Conservation (phyloP, 2,113 vertebrate genomes). For the Bos javanicus region DNA sequence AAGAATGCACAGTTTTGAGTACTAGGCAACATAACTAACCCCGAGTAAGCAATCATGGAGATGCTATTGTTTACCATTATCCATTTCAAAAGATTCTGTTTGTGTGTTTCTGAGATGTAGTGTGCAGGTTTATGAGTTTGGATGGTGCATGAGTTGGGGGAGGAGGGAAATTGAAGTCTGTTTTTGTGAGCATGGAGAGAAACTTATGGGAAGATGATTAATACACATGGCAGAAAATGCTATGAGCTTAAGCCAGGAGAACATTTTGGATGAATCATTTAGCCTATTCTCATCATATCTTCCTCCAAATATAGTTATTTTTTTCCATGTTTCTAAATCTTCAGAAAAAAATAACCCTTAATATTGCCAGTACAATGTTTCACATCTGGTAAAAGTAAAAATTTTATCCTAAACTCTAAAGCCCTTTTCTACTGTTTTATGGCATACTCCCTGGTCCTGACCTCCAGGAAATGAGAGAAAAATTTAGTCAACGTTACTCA, state of each 20-base stretch:
- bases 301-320: neutral
- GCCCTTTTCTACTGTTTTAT: neutral
- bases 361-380: neutral
- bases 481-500: neutral
- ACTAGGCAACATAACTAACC: neutral
- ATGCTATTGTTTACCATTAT: neutral
- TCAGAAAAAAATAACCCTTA: neutral
- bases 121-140: neutral
- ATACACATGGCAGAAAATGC: neutral
- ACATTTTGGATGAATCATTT: neutral
- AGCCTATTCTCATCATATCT: neutral
- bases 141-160: neutral
- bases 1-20: neutral
- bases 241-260: neutral
- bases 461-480: neutral
- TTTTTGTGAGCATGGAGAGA: neutral
- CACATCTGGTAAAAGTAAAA: neutral
- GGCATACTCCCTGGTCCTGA: neutral
- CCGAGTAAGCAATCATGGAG: neutral
- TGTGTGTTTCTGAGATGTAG: neutral
- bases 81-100: neutral
- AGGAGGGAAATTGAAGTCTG: neutral
- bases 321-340: neutral
- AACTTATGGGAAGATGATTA: neutral
- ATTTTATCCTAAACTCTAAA: neutral